Evolutionary conservation across 2,888 invertebrate species (phyloP), one percentile per base, ranked within the genome.

Genomic region (Hemicrepidius hirtus): DNA sequence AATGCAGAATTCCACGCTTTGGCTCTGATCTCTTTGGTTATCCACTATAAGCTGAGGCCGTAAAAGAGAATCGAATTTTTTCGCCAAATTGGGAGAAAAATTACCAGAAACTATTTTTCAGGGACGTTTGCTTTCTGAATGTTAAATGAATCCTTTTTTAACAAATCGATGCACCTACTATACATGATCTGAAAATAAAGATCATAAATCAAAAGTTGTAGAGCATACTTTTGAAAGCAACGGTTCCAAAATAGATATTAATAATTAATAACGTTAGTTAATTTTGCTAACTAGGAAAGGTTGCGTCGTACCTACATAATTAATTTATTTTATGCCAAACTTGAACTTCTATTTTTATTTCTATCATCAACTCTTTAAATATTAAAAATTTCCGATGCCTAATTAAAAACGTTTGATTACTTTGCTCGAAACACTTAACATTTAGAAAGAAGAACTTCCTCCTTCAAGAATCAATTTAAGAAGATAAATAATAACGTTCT

Each of bases 1-100:
- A 50, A 64, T 64, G 64, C 46, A 62, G 46, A 44, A 62, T 62
- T 62, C 37, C 37, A 40, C 40, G 32, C 10, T 40, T 37, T 37
- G 37, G 7, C 6, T 6, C 6, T 44, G 7, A 46, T 6, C 6
- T 44, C 13, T 44, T 44, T 44, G 10, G 41, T 37, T 4, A 12
- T 2, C 37, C 10, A 37, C 9, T 12, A 37, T 2, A 37, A 2
- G 37, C 37, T 13, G 41, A 44, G 2, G 24, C 24, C 24, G 24
- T 44, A 13, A n/a, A n/a, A 6, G 9, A 37, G n/a, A 12, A 5
- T 37, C 37, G 37, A 37, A 37, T 37, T 37, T 37, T 37, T 37
- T 10, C 37, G 24, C 24, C 24, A 24, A 24, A 24, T 24, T 24
- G 24, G 24, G 24, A 24, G 24, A 24, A 24, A 24, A 3, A 3